phyloP scores from a whole-genome alignment of 2,888 invertebrate genomes.

The Torymus auratus region DNA sequence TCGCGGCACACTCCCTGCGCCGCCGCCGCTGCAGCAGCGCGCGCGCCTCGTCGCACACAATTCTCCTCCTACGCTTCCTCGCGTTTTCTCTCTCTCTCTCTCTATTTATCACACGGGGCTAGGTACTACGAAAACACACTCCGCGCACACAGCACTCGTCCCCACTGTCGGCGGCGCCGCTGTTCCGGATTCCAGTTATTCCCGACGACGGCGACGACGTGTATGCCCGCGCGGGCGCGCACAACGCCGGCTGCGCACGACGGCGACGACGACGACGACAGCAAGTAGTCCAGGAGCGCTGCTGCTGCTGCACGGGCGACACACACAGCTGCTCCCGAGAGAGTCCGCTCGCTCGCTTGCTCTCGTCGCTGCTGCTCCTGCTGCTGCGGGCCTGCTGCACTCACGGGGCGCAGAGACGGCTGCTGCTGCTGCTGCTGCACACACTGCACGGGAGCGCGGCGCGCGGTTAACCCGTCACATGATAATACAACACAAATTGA shows the following conservation, averaged over 20 bases:
- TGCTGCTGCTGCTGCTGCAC: not conserved
- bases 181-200: not conserved
- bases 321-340: not conserved
- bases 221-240: not conserved
- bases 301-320: constrained; percentile 17
- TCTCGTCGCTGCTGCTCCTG: constrained; percentile 10
- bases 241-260: not conserved
- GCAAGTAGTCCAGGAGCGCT: not conserved
- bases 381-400: not conserved
- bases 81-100: not conserved
- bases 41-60: constrained; percentile 1
- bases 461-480: constrained; percentile 79
- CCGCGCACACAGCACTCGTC: constrained; percentile 2
- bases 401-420: not conserved
- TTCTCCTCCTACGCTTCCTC: not conserved
- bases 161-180: constrained; percentile 3
- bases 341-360: not conserved
- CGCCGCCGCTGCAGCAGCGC: too few species aligned
- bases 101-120: not conserved
- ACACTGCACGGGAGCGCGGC: constrained; percentile 22
- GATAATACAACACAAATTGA: constrained; percentile 85
- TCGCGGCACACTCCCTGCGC: too few species aligned
- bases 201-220: constrained; percentile 1
- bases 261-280: not conserved
- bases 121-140: not conserved